Percentiles rank a stretch among this genome's conserved stretches.
phyloP scores from a whole-genome alignment of 2,797 vertebrate genomes.

The Hypotaenidia okinawae region DNA sequence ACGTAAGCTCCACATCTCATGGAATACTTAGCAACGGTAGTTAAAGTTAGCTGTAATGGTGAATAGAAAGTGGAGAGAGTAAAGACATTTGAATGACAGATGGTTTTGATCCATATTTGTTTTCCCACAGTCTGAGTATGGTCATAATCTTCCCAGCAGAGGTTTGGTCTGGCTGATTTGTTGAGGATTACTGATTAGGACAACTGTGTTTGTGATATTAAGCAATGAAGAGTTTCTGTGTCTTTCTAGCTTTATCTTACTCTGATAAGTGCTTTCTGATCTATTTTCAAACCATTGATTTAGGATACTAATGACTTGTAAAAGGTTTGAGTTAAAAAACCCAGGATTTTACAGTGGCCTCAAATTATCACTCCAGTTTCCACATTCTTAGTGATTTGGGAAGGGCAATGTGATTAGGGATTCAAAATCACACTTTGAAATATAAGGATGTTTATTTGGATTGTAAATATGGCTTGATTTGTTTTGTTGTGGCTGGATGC shows the following conservation, averaged over 20 bases:
- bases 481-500: background rate
- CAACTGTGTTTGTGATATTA: background rate
- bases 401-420: rapidly evolving
- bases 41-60: background rate
- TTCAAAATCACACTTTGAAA: background rate
- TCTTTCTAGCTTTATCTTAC: background rate
- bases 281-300: background rate
- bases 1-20: background rate
- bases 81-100: background rate
- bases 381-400: background rate
- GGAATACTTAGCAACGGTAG: background rate
- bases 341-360: background rate
- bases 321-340: background rate
- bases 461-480: background rate
- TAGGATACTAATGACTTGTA: background rate
- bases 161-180: background rate
- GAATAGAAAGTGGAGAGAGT: background rate
- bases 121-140: background rate
- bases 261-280: background rate
- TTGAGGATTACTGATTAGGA: background rate
- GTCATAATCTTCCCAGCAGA: background rate
- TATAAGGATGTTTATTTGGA: background rate
- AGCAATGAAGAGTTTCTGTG: background rate
- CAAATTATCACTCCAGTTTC: background rate
- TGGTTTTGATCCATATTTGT: background rate